Conservation (phyloP, 1,140 invertebrate species). For the Bombus sylvicola region DNA sequence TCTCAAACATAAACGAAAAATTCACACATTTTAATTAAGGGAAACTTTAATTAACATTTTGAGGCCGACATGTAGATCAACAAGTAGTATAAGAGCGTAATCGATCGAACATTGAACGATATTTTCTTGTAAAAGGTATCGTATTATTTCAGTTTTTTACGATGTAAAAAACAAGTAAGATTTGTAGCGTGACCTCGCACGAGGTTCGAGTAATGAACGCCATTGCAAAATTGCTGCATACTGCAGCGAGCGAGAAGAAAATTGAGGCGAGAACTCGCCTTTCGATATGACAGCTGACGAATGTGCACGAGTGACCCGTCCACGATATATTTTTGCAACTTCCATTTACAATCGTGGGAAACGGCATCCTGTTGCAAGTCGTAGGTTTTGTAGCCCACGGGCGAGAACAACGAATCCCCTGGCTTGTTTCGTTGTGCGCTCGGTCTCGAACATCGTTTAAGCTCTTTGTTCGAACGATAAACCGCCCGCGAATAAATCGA, state of each 20-base stretch:
- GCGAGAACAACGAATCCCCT: neutral
- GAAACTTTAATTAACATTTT: neutral
- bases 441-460: neutral
- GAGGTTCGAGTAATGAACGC: neutral
- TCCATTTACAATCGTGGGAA: neutral
- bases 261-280: neutral
- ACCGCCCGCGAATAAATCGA: neutral
- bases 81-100: neutral
- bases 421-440: too few relatives aligned
- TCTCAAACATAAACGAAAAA: neutral
- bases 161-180: neutral
- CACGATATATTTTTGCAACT: slow-evolving; percentile 13
- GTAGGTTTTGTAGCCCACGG: neutral
- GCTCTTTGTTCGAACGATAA: neutral
- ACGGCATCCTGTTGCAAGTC: slow-evolving; percentile 10
- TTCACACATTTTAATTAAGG: neutral
- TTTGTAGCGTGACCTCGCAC: neutral
- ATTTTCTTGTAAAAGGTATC: neutral
- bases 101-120: too few relatives aligned
- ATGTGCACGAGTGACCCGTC: neutral
- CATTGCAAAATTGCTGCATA: neutral
- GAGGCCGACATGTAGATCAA: neutral
- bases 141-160: neutral
- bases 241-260: neutral
- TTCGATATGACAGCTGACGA: neutral